Evolutionary conservation across 2,888 invertebrate genomes (phyloP), one percentile per base, ranked within the genome.

Genomic region (Diarsia mendica): DNA sequence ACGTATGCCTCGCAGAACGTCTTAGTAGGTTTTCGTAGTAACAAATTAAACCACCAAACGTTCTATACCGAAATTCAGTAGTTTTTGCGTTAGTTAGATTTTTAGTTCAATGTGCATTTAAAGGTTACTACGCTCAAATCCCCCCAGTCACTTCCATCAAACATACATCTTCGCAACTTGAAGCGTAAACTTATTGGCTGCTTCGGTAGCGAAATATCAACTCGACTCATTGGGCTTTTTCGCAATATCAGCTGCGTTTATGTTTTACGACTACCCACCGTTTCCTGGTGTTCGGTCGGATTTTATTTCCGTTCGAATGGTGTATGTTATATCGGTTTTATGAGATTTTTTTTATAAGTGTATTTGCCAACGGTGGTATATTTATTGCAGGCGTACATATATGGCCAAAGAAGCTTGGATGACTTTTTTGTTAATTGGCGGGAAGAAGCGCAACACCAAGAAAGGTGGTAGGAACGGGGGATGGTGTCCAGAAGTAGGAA

Each of bases 201-300:
- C 89, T 89, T 86, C 86, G 88, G 79, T 79, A 77, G 86, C 89
- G 76, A 87, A 89, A 90, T 87, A 89, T 88, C 88, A 85, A 85
- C 86, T 85, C 79, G 84, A 88, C 84, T 89, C 89, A 88, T 89
- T 88, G 88, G 81, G 79, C 85, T 86, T 84, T 85, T 84, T 84
- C 80, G 80, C 87, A 85, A 84, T 88, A 87, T 85, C 85, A 86
- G 88, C 83, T 79, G 77, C 72, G 85, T 86, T 88, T 85, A 84
- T 82, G 70, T 85, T 87, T 86, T 84, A 83, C 69, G 78, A 55
- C 76, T 85, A 79, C 72, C 81, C 75, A 73, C 83, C 80, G 66
- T 83, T 85, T 79, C 83, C 83, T 72, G 73, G 77, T 63, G 87
- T 80, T 85, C 77, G 65, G 71, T 73, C 49, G 75, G 80, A 84